Percentiles rank a stretch among this genome's conserved stretches.
phyloP scores from a whole-genome alignment of 2,888 invertebrate genomes.

The Cistogaster globosa region DNA sequence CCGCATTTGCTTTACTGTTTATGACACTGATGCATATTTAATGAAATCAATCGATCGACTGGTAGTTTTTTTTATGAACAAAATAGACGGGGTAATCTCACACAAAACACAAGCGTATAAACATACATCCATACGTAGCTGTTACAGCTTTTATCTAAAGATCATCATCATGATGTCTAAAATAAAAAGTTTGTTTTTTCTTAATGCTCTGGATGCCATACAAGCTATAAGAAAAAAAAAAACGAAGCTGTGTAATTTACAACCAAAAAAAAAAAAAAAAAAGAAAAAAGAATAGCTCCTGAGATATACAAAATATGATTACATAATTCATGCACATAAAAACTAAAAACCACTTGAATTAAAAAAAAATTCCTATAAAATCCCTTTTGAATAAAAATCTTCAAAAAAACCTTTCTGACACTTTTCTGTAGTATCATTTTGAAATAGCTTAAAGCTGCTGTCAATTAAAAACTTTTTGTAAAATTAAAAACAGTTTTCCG shows the following conservation, averaged over 20 bases:
- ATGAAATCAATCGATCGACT: conserved; percentile 81
- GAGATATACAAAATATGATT: conserved; percentile 30
- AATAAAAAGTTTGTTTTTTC: conserved; percentile 36
- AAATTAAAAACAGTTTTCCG: too few relatives aligned
- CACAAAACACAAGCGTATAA: background rate
- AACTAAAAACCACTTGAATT: too few relatives aligned
- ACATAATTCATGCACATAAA: too few relatives aligned
- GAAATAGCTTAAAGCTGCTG: too few relatives aligned
- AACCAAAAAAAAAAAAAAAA: too few relatives aligned
- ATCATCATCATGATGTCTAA: too few relatives aligned
- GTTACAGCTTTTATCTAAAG: conserved; percentile 1
- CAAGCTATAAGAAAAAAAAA: conserved; percentile 1
- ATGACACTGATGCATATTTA: conserved; percentile 80
- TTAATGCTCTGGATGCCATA: conserved; percentile 36
- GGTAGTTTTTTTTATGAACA: conserved; percentile 66
- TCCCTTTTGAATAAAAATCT: too few relatives aligned
- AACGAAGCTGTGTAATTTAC: too few relatives aligned
- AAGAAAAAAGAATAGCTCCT: conserved; percentile 32
- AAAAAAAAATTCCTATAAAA: too few relatives aligned
- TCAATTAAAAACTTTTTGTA: too few relatives aligned
- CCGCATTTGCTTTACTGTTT: conserved; percentile 46
- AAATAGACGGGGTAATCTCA: background rate
- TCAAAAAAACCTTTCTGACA: too few relatives aligned
- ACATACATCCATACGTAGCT: background rate
- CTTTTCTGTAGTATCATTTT: too few relatives aligned